Evolutionary conservation across 1,140 invertebrate genomes (phyloP).

Genomic region (Macrocentrus cingulum): DNA sequence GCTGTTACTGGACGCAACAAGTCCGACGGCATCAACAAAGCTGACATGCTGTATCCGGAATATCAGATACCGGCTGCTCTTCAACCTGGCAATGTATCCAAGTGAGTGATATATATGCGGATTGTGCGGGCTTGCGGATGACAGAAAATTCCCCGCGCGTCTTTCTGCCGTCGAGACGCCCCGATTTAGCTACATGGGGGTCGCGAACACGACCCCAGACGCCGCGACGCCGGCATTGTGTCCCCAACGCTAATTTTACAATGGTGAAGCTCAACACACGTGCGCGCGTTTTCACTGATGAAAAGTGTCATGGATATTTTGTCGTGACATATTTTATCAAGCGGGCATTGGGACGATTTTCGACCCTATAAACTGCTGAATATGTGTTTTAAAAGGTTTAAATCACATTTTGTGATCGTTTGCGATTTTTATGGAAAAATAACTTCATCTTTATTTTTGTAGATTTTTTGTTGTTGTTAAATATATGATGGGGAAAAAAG

Average conservation of each 20-base stretch:
- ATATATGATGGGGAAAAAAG: too few relatives aligned
- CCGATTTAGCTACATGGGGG: conserved; percentile 52
- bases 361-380: too few relatives aligned
- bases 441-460: too few relatives aligned
- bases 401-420: too few relatives aligned
- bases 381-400: too few relatives aligned
- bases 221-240: conserved; percentile 57
- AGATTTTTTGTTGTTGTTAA: too few relatives aligned
- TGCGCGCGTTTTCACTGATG: too few relatives aligned
- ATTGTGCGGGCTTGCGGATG: neutral
- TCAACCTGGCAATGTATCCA: conserved; percentile 50
- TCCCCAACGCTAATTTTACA: conserved; percentile 58
- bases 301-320: too few relatives aligned
- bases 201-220: conserved; percentile 54
- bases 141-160: conserved; percentile 20
- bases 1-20: conserved; percentile 22
- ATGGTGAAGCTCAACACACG: conserved; percentile 39
- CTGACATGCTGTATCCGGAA: conserved; percentile 53
- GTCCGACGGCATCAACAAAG: conserved; percentile 49
- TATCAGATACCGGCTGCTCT: conserved; percentile 53
- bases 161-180: conserved; percentile 18
- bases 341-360: too few relatives aligned
- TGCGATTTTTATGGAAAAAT: too few relatives aligned
- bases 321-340: too few relatives aligned
- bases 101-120: conserved; percentile 45